A percentile compares a stretch with the other conserved stretches of the same genome.
Conservation (phyloP, 1,140 invertebrate species). For the Zeugodacus cucurbitae region DNA sequence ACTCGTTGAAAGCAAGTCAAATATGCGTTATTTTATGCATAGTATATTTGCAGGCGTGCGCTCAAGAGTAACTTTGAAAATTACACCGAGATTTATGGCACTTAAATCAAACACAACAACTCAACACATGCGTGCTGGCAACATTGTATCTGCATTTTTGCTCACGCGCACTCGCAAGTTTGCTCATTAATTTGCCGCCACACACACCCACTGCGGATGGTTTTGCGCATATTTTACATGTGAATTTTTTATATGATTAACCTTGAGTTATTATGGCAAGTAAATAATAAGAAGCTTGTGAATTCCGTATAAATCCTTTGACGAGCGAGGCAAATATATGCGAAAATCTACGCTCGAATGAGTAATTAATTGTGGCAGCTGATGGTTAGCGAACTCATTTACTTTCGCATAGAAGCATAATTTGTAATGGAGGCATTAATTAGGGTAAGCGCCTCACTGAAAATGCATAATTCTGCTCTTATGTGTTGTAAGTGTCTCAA, state of each 20-base stretch:
- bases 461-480: neutral
- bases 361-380: slow-evolving; percentile 16
- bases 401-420: neutral
- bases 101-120: neutral
- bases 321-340: neutral
- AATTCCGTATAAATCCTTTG: no score
- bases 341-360: neutral
- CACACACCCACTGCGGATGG: neutral
- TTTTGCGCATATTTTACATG: neutral
- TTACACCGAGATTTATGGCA: neutral
- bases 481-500: neutral
- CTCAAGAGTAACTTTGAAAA: neutral
- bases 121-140: neutral
- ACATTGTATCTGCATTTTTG: neutral
- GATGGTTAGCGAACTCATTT: neutral
- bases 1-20: neutral
- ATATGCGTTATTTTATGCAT: neutral
- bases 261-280: neutral
- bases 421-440: neutral
- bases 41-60: neutral
- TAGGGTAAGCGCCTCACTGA: neutral
- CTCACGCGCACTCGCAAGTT: neutral
- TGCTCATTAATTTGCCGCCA: neutral
- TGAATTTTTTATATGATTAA: neutral
- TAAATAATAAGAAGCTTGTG: no score